Percentiles rank a stretch among this genome's conserved stretches.
phyloP scores from a whole-genome alignment of 2,888 invertebrate species.

The Mesorhabditis sp. region DNA sequence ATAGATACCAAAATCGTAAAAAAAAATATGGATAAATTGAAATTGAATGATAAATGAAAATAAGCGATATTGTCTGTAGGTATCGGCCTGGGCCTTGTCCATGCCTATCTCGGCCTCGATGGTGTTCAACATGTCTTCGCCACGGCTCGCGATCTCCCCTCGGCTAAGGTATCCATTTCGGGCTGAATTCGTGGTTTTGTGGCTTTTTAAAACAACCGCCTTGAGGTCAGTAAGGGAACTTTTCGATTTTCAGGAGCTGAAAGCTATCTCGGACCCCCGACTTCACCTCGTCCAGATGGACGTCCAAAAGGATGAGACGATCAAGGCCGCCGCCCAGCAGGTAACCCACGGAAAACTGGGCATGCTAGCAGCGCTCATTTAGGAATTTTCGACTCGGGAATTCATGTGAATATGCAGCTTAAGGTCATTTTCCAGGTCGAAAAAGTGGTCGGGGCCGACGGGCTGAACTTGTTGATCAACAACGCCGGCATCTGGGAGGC shows the following conservation, averaged over 20 bases:
- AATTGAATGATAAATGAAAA: too few relatives aligned
- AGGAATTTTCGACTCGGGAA: too few relatives aligned
- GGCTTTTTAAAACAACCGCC: too few relatives aligned
- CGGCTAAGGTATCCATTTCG: not conserved
- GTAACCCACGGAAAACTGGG: not conserved
- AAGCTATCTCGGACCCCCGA: not conserved
- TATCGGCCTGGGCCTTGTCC: constrained; percentile 1
- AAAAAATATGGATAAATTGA: too few relatives aligned
- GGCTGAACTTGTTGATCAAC: constrained; percentile 6
- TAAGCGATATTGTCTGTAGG: not conserved
- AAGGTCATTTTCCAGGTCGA: not conserved
- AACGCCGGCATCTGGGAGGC: not conserved
- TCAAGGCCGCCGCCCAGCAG: not conserved
- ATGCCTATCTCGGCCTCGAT: not conserved
- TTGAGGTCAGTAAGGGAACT: too few relatives aligned
- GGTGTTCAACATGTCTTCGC: not conserved
- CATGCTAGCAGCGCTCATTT: too few relatives aligned
- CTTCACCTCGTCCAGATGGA: not conserved
- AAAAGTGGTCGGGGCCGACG: not conserved
- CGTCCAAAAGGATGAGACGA: not conserved
- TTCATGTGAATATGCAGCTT: too few relatives aligned
- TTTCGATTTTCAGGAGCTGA: too few relatives aligned
- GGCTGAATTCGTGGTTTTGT: too few relatives aligned
- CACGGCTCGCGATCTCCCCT: not conserved
- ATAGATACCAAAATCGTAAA: too few relatives aligned